Evolutionary conservation across 2,113 vertebrate genomes (phyloP), one percentile per base, ranked within the genome.

Genomic region (Cepphus grylle): DNA sequence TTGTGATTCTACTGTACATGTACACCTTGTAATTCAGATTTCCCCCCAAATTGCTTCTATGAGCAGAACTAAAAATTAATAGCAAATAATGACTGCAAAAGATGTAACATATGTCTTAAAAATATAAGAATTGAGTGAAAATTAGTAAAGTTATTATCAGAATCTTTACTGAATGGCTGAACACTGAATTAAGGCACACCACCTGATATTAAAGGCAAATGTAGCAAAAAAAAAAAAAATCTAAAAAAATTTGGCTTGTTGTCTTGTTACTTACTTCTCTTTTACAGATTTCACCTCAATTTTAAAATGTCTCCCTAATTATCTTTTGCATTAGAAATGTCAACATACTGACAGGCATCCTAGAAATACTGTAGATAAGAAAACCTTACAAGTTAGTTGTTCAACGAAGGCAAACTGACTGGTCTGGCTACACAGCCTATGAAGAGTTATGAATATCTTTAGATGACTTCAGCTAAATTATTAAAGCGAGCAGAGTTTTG

Each of bases 361-460:
- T 56, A 69, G 53, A 73, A 84, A 92, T 52, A 71, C 25, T 10
- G 11, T 5, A 50, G 43, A 21, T 23, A 66, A 43, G 36, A 67
- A 66, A 47, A 77, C 6, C 15, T 50, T 29, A 22, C 32, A 17
- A 81, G 58, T 12, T 22, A 19, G 25, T 62, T 56, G 8, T 38
- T 56, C 52, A 47, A 84, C 34, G 26, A 53, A 81, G 38, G 42
- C n/a, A 76, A 61, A 71, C 6, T 9, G 23, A 61, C 14, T 10
- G 14, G 71, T 76, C 62, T 34, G 56, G 26, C 81, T 58, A 87
- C 14, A 55, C 12, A 63, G 4, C 8, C 59, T 53, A 5, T 34
- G 38, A 40, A 65, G 26, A 32, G 27, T 15, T 72, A n/a, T 0
- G 0, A 38, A 9, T 15, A 58, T 30, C 23, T 91, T 73, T 21